phyloP scores from a whole-genome alignment of 2,113 vertebrate genomes.

The Microcebus murinus region DNA sequence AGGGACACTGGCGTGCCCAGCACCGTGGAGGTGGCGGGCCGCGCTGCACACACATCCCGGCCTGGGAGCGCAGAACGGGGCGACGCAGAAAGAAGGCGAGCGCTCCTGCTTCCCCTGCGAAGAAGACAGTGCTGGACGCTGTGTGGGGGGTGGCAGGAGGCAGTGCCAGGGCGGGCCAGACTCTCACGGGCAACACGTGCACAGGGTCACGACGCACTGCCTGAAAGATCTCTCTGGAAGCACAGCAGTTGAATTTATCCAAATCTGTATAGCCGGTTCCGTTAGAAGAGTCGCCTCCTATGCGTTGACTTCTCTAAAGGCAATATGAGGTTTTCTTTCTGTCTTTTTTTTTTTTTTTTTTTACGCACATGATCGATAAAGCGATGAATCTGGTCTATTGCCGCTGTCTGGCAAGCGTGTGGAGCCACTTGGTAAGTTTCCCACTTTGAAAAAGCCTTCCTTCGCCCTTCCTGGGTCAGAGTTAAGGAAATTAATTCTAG shows the following conservation, averaged over 20 bases:
- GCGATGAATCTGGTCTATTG: background rate
- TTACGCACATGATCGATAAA: background rate
- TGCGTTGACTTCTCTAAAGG: background rate
- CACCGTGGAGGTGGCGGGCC: fast-evolving
- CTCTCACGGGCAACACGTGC: background rate
- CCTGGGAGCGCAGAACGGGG: fast-evolving
- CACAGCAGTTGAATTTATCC: fast-evolving
- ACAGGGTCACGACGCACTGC: background rate
- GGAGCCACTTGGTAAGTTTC: background rate
- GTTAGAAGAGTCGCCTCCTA: background rate
- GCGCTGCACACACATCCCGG: fast-evolving
- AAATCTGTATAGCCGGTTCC: fast-evolving
- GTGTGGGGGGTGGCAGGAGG: background rate
- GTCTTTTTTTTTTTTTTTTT: background rate
- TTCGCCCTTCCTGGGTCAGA: background rate
- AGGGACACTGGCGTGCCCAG: fast-evolving
- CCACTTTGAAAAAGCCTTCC: background rate
- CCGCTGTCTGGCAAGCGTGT: background rate
- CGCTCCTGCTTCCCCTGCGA: fast-evolving
- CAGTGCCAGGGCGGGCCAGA: fast-evolving
- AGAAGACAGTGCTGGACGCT: background rate
- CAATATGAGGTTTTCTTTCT: background rate
- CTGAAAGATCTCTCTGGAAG: background rate
- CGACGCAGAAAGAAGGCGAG: fast-evolving
- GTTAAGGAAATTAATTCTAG: constrained; percentile 38